Conservation (phyloP, 1,140 invertebrate genomes). For the Lepidurus apus region DNA sequence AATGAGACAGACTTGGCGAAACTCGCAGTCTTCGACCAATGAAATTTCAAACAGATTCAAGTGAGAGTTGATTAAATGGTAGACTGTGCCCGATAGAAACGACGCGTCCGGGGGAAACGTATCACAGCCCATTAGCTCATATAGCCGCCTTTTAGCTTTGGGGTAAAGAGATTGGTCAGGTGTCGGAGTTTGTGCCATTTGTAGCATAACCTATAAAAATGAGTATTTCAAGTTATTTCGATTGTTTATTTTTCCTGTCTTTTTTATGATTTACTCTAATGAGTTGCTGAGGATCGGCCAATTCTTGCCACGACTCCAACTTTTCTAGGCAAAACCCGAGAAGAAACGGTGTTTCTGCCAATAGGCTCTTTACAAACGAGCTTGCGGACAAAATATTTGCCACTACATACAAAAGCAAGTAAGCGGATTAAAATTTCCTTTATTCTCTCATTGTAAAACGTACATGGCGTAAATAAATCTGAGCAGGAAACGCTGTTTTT, state of each 20-base stretch:
- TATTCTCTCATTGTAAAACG: not conserved
- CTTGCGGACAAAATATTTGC: constrained; percentile 8
- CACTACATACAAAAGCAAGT: not conserved
- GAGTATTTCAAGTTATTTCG: not conserved
- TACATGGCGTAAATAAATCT: not conserved
- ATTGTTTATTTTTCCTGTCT: not conserved
- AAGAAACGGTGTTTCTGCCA: not conserved
- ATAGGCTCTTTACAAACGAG: not conserved
- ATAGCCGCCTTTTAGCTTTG: not conserved
- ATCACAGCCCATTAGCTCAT: not conserved
- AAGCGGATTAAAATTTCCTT: not conserved
- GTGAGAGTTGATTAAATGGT: not conserved
- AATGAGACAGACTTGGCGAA: not conserved
- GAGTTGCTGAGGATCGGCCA: not conserved
- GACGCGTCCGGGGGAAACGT: not conserved
- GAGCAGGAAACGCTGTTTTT: not conserved
- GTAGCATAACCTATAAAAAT: not conserved
- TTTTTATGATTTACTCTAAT: not conserved
- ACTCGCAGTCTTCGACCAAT: not conserved
- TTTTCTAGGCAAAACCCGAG: not conserved
- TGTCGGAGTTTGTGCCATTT: not conserved
- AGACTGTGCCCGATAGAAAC: not conserved
- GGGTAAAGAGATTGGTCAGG: not conserved
- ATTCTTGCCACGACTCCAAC: not conserved
- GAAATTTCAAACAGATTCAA: not conserved